These are phyloP conservation scores for Petaurus breviceps DNA, from an alignment of 2,113 vertebrate species.

Conservation along the genomic window DNA sequence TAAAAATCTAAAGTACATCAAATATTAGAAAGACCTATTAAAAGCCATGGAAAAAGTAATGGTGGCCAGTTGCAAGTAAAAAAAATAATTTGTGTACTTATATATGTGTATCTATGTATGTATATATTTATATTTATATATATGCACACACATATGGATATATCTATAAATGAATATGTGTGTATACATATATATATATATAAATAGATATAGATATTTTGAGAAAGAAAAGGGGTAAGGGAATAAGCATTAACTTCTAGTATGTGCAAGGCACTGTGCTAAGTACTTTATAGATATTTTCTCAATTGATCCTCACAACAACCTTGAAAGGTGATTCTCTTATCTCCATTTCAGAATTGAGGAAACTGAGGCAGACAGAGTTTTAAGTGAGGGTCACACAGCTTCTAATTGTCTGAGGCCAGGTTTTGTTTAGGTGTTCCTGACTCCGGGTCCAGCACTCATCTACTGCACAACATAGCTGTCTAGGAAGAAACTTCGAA, in stretches of 20 bases:
- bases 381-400: background rate
- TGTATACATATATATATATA: no score
- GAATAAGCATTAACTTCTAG: background rate
- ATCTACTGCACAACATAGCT: background rate
- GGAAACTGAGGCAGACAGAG: background rate
- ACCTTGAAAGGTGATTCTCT: background rate
- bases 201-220: no score
- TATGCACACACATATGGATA: no score
- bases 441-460: background rate
- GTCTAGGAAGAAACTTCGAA: background rate
- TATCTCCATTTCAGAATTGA: background rate
- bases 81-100: background rate
- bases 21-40: constrained; percentile 25
- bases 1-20: background rate
- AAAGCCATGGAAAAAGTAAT: background rate
- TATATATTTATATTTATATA: no score
- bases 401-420: background rate
- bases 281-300: background rate
- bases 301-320: no score
- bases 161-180: no score
- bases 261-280: background rate
- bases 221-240: background rate
- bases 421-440: background rate
- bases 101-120: background rate
- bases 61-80: constrained; percentile 19